Conservation (phyloP, 1,140 invertebrate species). For the Ceratitis capitata region DNA sequence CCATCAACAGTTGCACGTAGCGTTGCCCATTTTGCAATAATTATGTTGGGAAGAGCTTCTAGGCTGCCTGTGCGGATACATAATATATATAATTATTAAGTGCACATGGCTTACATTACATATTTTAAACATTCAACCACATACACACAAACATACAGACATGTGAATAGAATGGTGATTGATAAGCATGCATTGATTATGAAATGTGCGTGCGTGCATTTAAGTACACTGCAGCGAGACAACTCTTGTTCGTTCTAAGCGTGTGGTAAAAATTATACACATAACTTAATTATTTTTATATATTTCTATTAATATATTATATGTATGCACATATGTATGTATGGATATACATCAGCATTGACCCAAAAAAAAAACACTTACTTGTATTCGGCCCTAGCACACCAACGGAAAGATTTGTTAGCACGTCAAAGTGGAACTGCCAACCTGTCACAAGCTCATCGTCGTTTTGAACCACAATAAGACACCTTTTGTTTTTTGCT, state of each 20-base stretch:
- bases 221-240: background rate
- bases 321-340: background rate
- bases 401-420: constrained; percentile 52
- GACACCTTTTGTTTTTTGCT: constrained; percentile 49
- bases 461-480: constrained; percentile 59
- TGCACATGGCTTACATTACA: background rate
- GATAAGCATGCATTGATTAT: background rate
- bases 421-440: constrained; percentile 56
- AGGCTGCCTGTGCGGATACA: constrained; percentile 47
- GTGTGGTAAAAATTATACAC: background rate
- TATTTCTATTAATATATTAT: background rate
- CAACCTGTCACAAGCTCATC: constrained; percentile 55
- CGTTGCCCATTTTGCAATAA: constrained; percentile 57
- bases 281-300: background rate
- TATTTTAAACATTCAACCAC: background rate
- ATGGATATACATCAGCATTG: background rate
- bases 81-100: background rate
- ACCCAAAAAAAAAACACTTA: constrained; percentile 3
- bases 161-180: background rate
- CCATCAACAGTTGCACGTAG: constrained; percentile 56
- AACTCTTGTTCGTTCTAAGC: background rate
- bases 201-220: background rate
- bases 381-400: constrained; percentile 48
- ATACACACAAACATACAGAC: background rate
- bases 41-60: constrained; percentile 53